A percentile compares a stretch with the other conserved stretches of the same genome.
These are phyloP conservation scores for Sebastes steindachneri DNA, from an alignment of 2,797 vertebrate species.

Conservation along the genomic window DNA sequence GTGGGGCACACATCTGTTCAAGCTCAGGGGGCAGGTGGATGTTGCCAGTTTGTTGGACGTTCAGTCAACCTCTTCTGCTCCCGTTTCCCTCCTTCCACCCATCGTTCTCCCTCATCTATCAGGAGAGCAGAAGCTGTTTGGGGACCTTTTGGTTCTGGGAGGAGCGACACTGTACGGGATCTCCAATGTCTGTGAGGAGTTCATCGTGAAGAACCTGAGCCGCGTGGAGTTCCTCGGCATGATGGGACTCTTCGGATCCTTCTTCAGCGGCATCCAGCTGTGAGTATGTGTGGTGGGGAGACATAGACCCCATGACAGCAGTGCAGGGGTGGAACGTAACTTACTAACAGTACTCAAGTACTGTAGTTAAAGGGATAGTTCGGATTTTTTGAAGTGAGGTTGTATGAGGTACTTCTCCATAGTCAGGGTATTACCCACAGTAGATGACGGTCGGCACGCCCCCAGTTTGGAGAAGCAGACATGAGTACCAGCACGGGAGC, in stretches of 20 bases:
- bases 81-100: neutral
- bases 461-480: no score
- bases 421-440: no score
- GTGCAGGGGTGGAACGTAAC: neutral
- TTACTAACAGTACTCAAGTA: neutral
- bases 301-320: neutral
- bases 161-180: slow-evolving; percentile 93
- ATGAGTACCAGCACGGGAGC: no score
- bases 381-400: no score
- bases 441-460: no score
- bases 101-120: neutral
- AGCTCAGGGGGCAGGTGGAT: neutral
- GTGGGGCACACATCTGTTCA: neutral
- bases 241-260: slow-evolving; percentile 96
- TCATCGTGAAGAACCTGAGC: slow-evolving; percentile 93
- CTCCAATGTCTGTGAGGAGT: slow-evolving; percentile 94
- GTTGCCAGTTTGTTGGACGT: neutral
- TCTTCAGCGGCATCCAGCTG: slow-evolving; percentile 97
- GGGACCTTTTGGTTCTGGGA: slow-evolving; percentile 92
- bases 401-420: no score
- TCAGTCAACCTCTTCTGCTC: neutral
- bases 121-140: slow-evolving; percentile 94
- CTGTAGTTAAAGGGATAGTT: neutral
- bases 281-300: slow-evolving; percentile 76
- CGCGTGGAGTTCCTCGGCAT: slow-evolving; percentile 95